Base-by-base conservation (phyloP, 2,888 invertebrate species). In the Megamerina dolium region DNA sequence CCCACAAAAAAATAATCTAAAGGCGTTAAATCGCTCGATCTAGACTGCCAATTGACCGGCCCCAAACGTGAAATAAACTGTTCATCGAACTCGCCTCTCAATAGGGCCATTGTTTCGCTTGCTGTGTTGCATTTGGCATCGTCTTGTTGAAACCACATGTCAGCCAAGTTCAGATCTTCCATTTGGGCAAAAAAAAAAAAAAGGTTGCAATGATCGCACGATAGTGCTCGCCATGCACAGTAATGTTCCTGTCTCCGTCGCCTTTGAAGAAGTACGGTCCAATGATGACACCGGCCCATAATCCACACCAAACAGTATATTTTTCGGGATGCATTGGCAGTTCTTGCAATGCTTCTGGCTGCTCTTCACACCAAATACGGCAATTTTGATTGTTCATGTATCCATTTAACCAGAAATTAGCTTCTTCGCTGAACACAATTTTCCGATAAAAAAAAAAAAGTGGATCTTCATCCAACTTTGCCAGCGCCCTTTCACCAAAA, bases 151-250 rank as follows among this genome's bases (percentile, higher is more conserved):
- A 23, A 23, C 23, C 10, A 23, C 6, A 23, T 23, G 23, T 23
- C 23, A 21, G 4, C 4, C 21, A 21, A 23, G 26, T 36, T 13
- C 14, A 35, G 4, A 4, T 35, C 9, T 9, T 35, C 3, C 18
- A 35, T 19, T 35, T 35, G 4, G 18, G 18, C 18, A 18, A 18
- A 35, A 6, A 35, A 35, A 35, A 12, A 6, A 35, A 35, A 35
- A 12, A 35, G 4, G 16, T n/a, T 6, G 18, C 8, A 5, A 35
- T 9, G 18, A 35, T 35, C 6, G 18, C 5, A 19, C 35, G 20
- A 20, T 19, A 35, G 13, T 19, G 35, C 21, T 23, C 10, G 23
- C 23, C 23, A 23, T 23, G 23, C 23, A 23, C 23, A 6, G 23
- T 23, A 23, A 23, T 10, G 23, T 6, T 10, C 6, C 6, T 10